Evolutionary conservation across 2,888 invertebrate genomes (phyloP).

Genomic region (Limulus polyphemus): DNA sequence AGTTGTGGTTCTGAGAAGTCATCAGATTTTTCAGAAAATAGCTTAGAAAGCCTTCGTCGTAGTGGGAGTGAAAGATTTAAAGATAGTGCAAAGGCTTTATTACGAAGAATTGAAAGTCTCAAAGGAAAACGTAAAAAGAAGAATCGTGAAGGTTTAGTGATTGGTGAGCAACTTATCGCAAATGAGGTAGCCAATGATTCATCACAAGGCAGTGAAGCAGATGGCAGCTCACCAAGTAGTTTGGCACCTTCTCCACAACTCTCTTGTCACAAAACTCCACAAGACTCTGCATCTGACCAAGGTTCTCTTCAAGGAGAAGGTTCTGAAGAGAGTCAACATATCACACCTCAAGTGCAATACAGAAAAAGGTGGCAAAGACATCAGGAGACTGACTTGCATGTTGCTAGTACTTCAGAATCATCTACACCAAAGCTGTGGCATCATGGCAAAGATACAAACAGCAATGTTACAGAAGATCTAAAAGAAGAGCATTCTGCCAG

Average conservation of each 20-base stretch:
- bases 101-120: constrained; percentile 69
- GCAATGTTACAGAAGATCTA: constrained; percentile 44
- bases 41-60: constrained; percentile 36
- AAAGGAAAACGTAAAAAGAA: constrained; percentile 53
- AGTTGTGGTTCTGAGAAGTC: constrained; percentile 17
- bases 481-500: no score
- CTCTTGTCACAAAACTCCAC: no score
- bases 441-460: constrained; percentile 57
- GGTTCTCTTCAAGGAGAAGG: no score
- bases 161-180: no score
- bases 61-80: constrained; percentile 66
- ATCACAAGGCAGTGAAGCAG: constrained; percentile 6
- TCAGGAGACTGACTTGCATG: constrained; percentile 31
- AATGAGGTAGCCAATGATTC: no score
- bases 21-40: constrained; percentile 14
- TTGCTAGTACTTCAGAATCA: constrained; percentile 64
- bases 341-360: neutral
- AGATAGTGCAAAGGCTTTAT: constrained; percentile 68
- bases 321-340: constrained; percentile 2
- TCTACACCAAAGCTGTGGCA: constrained; percentile 57
- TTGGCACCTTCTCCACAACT: constrained; percentile 12
- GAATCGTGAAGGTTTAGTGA: constrained; percentile 56
- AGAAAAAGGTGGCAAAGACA: neutral
- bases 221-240: constrained; percentile 18
- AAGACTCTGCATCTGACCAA: no score